Base-by-base conservation (phyloP, 2,888 invertebrate genomes). In the Nezara viridula region DNA sequence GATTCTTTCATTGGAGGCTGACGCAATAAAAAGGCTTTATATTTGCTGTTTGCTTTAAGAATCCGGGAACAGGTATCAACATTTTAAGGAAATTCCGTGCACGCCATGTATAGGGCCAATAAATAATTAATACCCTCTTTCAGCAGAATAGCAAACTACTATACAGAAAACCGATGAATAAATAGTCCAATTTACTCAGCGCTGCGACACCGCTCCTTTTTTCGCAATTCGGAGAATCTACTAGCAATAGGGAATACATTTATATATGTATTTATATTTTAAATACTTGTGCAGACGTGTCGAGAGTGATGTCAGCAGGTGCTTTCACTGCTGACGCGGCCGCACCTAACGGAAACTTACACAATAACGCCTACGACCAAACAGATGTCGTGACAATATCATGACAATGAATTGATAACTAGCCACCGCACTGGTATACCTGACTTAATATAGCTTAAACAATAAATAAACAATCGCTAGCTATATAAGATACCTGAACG, bases 291-390 rank as follows among this genome's bases (percentile, higher is more conserved):
- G 14, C 60, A 10, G 60, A 60, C 4, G 10, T 7, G 2, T 27
- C 14, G 14, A 21, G 66, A 73, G 32, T 32, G 66, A 73, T 73
- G 32, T 32, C 37, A 60, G n/a, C 55, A 55, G 66, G 66, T 73
- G 66, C 66, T 73, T 73, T 73, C 66, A 73, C 66, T 73, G 19
- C 27, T 7, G 37, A 73, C 66, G 66, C 32, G 32, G 66, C 32
- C 66, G 37, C 66, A 73, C 66, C 66, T 73, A 73, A 21, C 66
- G 66, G 66, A 19, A 19, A 32, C 66, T 73, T 73, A 73, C 32
- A 73, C 37, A 73, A 73, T 32, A 37, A 37, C 66, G 66, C 66
- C 66, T 37, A 73, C 66, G 9, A 73, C 66, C 66, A 21, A 37
- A 73, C 66, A 73, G 66, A 73, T 73, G 66, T 66, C 66, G 27